Conservation (phyloP, 2,113 vertebrate species). For the Cephalopholis sonnerati region DNA sequence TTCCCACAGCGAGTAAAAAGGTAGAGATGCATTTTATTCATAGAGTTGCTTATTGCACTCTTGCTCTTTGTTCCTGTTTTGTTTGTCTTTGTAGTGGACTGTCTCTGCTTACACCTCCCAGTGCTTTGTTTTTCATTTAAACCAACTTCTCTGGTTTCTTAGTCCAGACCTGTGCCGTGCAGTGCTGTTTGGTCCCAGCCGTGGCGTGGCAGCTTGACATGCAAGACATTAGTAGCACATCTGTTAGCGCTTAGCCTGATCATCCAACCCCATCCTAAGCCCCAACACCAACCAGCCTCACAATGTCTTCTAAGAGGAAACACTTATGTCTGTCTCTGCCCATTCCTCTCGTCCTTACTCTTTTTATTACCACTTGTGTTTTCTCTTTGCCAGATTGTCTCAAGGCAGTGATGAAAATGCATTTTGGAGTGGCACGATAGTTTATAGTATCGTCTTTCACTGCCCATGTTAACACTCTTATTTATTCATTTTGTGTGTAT, state of each 20-base stretch:
- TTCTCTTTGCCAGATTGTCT: neutral
- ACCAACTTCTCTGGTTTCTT: neutral
- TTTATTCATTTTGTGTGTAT: neutral
- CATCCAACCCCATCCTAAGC: constrained; percentile 38
- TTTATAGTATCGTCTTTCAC: neutral
- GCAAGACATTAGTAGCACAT: constrained; percentile 62
- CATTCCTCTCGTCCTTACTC: neutral
- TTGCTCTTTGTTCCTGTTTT: neutral
- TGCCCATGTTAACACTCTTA: neutral
- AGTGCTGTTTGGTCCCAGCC: constrained; percentile 2
- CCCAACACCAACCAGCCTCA: constrained; percentile 8
- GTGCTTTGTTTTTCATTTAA: constrained; percentile 11
- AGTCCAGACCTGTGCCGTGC: constrained; percentile 8
- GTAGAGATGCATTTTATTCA: neutral
- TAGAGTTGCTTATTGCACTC: neutral
- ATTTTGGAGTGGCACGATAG: neutral
- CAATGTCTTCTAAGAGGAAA: constrained; percentile 18
- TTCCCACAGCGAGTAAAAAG: constrained; percentile 3
- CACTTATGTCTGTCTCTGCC: neutral
- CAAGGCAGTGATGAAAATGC: neutral
- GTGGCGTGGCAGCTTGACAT: constrained; percentile 52
- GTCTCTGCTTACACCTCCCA: neutral
- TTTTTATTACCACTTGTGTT: neutral
- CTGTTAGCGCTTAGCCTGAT: constrained; percentile 62
- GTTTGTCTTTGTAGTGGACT: neutral